phyloP scores from a whole-genome alignment of 2,113 vertebrate species.

The Serranochromis macrocephalus region DNA sequence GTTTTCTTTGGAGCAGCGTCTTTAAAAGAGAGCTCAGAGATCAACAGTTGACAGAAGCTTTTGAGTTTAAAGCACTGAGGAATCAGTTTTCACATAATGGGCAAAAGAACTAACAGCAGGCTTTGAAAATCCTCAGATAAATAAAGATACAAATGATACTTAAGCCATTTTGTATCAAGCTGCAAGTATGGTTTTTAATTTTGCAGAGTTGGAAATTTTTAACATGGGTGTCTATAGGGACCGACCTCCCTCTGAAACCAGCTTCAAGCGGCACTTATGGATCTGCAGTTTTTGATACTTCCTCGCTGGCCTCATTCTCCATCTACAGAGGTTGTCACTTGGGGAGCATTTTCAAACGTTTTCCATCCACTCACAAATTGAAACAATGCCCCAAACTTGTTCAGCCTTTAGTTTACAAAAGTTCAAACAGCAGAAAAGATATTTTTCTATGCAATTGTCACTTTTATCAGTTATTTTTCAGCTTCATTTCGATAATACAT shows the following conservation, averaged over 20 bases:
- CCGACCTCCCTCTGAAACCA: background rate
- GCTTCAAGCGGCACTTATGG: background rate
- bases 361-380: background rate
- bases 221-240: background rate
- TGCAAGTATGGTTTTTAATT: background rate
- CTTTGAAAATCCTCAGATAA: background rate
- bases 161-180: background rate
- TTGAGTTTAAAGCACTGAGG: background rate
- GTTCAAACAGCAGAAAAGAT: background rate
- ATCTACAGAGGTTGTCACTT: background rate
- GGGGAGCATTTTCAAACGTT: background rate
- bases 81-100: background rate
- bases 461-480: background rate
- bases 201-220: background rate
- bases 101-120: background rate
- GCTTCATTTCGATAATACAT: background rate
- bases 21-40: background rate
- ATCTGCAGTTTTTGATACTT: background rate
- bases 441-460: fast-evolving
- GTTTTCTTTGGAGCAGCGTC: background rate
- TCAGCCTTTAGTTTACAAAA: background rate
- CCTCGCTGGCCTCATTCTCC: background rate
- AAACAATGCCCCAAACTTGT: background rate
- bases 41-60: background rate
- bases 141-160: background rate